A percentile compares a stretch with the other conserved stretches of the same genome.
These are phyloP conservation scores for Acanthaster planci DNA, from an alignment of 35 echinoderm and acorn worm species.

Conservation along the genomic window DNA sequence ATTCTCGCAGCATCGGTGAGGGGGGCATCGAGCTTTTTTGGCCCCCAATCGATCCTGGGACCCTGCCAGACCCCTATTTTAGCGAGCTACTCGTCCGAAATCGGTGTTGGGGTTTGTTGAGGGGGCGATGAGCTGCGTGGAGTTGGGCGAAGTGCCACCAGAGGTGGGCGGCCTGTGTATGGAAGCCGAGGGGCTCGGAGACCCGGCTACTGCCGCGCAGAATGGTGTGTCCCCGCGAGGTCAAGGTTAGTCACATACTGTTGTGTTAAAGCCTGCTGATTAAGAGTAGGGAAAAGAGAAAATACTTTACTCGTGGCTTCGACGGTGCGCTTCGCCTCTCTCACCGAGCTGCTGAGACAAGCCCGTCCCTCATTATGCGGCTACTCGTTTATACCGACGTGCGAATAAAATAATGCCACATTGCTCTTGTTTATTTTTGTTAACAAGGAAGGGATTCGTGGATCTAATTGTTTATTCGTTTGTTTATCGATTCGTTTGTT, in stretches of 20 bases:
- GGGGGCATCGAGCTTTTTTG: background rate
- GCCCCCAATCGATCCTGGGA: background rate
- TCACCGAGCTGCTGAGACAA: too few species aligned
- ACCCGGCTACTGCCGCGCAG: background rate
- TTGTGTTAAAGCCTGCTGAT: too few species aligned
- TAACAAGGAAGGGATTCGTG: too few species aligned
- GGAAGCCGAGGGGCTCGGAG: background rate
- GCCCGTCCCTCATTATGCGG: too few species aligned
- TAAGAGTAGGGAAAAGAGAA: too few species aligned
- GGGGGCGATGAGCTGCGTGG: conserved; percentile 8
- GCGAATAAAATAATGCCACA: too few species aligned
- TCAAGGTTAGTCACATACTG: conserved; percentile 11
- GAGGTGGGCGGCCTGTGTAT: background rate
- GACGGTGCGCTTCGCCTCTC: too few species aligned
- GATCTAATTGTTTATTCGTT: too few species aligned
- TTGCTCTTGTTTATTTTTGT: too few species aligned
- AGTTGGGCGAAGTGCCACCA: background rate
- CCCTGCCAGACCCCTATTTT: background rate
- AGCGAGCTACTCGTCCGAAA: background rate
- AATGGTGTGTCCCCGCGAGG: conserved; percentile 9
- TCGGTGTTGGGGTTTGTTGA: background rate
- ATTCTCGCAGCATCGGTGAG: background rate
- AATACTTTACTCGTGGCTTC: too few species aligned
- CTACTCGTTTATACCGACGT: too few species aligned
- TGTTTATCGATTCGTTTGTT: too few species aligned